These are phyloP conservation scores for Desmodus rotundus DNA, from an alignment of 2,113 vertebrate species.

Conservation along the genomic window DNA sequence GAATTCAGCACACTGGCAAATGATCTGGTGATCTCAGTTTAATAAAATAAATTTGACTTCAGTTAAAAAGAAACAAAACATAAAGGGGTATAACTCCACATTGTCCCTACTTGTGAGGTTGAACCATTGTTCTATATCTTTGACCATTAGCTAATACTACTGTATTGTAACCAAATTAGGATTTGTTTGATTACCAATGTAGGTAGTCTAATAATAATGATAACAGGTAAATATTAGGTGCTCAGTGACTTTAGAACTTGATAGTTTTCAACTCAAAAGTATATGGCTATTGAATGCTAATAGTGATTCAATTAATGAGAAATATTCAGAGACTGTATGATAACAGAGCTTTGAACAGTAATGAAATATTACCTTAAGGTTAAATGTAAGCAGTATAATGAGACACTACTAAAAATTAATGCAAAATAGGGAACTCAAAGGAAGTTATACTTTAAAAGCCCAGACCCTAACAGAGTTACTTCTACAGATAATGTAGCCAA, in stretches of 20 bases:
- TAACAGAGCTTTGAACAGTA: background rate
- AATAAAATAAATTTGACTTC: background rate
- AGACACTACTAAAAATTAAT: slow-evolving; percentile 1
- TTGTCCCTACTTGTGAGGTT: background rate
- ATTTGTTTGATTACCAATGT: background rate
- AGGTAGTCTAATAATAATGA: background rate
- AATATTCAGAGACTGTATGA: slow-evolving; percentile 31
- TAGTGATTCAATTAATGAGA: slow-evolving; percentile 36
- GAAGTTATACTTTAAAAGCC: background rate
- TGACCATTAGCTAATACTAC: background rate
- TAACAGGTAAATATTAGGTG: background rate
- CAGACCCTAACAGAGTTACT: background rate
- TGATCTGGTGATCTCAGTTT: background rate
- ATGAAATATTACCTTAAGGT: slow-evolving; percentile 52
- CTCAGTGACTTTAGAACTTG: background rate
- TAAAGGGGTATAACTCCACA: background rate
- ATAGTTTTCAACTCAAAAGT: slow-evolving; percentile 9
- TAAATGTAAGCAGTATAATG: slow-evolving; percentile 41
- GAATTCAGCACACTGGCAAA: background rate
- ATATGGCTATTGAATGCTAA: background rate
- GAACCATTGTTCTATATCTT: background rate
- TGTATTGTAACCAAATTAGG: background rate
- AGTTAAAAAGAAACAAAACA: slow-evolving; percentile 13
- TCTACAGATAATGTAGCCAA: background rate
- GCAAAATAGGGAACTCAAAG: background rate